A percentile compares a stretch with the other conserved stretches of the same genome.
phyloP scores from a whole-genome alignment of 2,888 invertebrate species.

The Drosophila eohydei region DNA sequence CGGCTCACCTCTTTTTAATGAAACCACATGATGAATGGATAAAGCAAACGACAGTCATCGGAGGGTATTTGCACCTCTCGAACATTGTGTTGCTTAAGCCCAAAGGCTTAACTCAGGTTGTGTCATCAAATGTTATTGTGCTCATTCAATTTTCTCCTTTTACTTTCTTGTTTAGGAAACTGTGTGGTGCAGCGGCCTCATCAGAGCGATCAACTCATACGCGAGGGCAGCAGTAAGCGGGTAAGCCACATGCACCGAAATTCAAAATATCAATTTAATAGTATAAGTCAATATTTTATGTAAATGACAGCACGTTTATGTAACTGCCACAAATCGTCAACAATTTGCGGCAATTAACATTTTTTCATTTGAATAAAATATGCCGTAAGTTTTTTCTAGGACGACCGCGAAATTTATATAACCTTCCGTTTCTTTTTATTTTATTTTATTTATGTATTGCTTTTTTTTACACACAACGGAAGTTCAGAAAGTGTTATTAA shows the following conservation, averaged over 20 bases:
- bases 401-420: constrained; percentile 45
- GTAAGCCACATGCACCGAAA: constrained; percentile 86
- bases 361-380: constrained; percentile 30
- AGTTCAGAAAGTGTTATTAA: constrained; percentile 56
- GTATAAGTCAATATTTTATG: neutral
- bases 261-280: neutral
- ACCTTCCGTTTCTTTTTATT: constrained; percentile 14
- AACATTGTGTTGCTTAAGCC: neutral
- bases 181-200: constrained; percentile 94
- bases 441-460: neutral
- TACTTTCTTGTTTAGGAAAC: constrained; percentile 86
- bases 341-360: constrained; percentile 51
- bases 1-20: neutral
- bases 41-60: neutral
- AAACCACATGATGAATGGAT: neutral
- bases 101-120: constrained; percentile 16
- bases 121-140: neutral
- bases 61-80: no score
- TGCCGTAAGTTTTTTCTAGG: constrained; percentile 20
- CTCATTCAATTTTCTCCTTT: neutral
- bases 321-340: constrained; percentile 32
- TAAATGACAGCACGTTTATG: constrained; percentile 9
- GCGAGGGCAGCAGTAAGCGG: constrained; percentile 93
- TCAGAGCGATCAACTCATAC: constrained; percentile 93
- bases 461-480: constrained; percentile 12